Base-by-base conservation (phyloP, 2,113 vertebrate species). In the Syngnathus typhle region DNA sequence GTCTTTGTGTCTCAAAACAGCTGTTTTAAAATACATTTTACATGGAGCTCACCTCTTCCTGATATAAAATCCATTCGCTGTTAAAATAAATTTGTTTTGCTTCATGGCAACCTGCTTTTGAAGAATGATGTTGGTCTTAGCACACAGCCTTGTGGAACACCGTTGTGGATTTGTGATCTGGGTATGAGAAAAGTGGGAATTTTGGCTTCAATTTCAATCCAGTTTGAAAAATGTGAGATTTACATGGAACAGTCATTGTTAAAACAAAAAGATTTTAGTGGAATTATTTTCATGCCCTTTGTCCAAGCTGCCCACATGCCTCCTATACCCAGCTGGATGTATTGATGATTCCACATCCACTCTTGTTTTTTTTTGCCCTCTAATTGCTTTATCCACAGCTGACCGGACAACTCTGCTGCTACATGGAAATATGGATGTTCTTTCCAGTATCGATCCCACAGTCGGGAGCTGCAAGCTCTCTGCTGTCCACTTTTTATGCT, bases 371-470 rank as follows among this genome's bases (percentile, higher is more conserved):
- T 39, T 23, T 37, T 10, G 10, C 38, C 19, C 67, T 78, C 64
- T 81, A 85, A 86, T 80, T 75, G 84, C 64, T 81, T 85, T 81
- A 78, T 39, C 5, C 76, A 80, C 75, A 73, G 82, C 80, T 83
- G 85, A 82, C 79, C 58, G 65, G 68, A 46, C 60, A 37, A 65
- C 19, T 73, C 41, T 75, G 39, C 41, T 18, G 36, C 11, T 79
- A 61, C 68, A 39, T 83, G 70, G 78, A 81, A 79, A 78, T 77
- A 77, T 78, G 70, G 79, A 73, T 81, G 76, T 68, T 76, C 73
- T 88, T 79, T 82, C 75, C 83, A 73, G 47, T 69, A 87, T 85
- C 0, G 81, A 86, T 85, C 61, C 27, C 32, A 2, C 6, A 15
- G 13, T 2, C 3, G 4, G n/a, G 51, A 3, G 21, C 56, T 55